Base-by-base conservation (phyloP, 1,140 invertebrate species). In the Drosophila navojoa region DNA sequence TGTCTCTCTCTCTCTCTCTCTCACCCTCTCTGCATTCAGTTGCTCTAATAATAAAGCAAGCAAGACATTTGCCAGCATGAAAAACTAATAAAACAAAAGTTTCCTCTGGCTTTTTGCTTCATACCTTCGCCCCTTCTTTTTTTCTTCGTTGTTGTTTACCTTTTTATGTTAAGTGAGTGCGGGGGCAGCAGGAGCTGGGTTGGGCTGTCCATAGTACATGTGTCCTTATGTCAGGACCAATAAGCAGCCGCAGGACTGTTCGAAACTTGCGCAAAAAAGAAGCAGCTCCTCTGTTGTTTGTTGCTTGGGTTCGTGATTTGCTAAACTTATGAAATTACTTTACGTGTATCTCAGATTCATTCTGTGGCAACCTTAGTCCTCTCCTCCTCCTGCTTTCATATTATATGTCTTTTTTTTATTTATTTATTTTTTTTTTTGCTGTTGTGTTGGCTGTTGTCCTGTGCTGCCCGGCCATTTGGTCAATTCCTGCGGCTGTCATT, bases 11-110 rank as follows among this genome's bases (percentile, higher is more conserved):
- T 22, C 19, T 22, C 19, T 22, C 19, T 22, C 19, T 22, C 2
- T 22, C 19, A 10, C 27, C 27, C 27, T 4, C 27, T 29, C 25
- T 35, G 32, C 13, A 4, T 52, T 22, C 47, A 1, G 5, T 3
- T 52, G 16, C 54, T 52, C 72, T 90, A 81, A 89, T 90, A 89
- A 89, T 85, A 89, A 90, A 86, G 61, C 74, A 85, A 77, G 58
- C 71, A 81, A 82, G 76, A 89, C 81, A 72, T 72, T 72, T 60
- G 55, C 64, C 63, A 67, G 70, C 63, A 82, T 82, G 79, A 87
- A 87, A 90, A 90, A 90, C 85, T 90, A 90, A 90, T 90, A 90
- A 90, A 90, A 90, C 85, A 90, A 90, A 89, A 90, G 62, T 81
- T 90, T 90, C 59, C 74, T 75, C 19, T 27, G 16, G 45, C 44